These are phyloP conservation scores for Sprattus sprattus DNA, from an alignment of 2,113 vertebrate genomes.

Conservation along the genomic window DNA sequence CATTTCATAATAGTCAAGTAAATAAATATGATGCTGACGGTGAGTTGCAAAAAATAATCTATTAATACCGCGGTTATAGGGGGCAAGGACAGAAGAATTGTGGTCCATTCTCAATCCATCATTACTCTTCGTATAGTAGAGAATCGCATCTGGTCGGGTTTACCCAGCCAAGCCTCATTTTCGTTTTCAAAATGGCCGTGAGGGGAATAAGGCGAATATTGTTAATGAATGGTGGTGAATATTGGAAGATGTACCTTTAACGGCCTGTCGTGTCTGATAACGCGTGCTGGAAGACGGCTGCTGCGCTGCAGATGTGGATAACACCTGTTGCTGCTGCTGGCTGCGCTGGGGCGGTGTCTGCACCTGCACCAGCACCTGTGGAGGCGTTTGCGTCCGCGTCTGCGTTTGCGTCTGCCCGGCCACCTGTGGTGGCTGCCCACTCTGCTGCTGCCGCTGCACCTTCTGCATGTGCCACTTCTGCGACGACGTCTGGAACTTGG, in stretches of 20 bases:
- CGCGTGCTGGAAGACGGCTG: constrained; percentile 87
- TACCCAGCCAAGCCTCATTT: too few species aligned
- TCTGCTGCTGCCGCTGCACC: constrained; percentile 89
- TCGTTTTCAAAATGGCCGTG: too few species aligned
- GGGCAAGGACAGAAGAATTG: too few species aligned
- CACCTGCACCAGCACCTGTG: constrained; percentile 48
- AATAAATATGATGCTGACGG: too few species aligned
- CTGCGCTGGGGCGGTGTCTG: constrained; percentile 57
- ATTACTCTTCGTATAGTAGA: too few species aligned
- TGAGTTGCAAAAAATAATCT: too few species aligned
- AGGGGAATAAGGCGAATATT: too few species aligned
- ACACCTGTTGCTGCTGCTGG: constrained; percentile 53
- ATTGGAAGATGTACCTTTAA: constrained; percentile 78
- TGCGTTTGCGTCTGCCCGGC: constrained; percentile 43
- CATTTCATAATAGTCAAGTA: too few species aligned
- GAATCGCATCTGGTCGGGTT: too few species aligned
- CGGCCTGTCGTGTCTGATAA: constrained; percentile 94
- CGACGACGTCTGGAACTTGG: constrained; percentile 95
- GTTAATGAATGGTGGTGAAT: background rate
- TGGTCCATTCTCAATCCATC: too few species aligned
- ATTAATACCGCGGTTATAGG: too few species aligned
- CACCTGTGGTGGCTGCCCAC: constrained; percentile 51
- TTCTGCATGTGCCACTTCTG: constrained; percentile 99
- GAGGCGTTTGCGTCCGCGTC: constrained; percentile 20
- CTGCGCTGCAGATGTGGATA: constrained; percentile 52